Evolutionary conservation across 2,113 vertebrate genomes (phyloP), one percentile per base, ranked within the genome.

Genomic region (Hassar affinis): DNA sequence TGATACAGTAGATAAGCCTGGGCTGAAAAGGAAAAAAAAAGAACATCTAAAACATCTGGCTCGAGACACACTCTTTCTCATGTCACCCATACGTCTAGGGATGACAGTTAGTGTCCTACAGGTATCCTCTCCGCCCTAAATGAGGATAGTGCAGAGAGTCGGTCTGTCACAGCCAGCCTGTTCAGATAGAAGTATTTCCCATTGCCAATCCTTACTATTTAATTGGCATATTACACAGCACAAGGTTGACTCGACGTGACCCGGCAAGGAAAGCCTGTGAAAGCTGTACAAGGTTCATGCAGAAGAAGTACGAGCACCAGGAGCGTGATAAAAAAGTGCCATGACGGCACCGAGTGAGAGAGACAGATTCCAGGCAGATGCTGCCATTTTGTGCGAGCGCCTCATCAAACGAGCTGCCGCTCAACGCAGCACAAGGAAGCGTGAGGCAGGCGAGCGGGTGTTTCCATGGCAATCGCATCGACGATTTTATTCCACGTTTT

Each of bases 381-480:
- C 83, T 45, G 85, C 86, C 88, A 85, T 87, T 87, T 88, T 85
- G 81, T 88, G 83, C 9, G 59, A 79, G 76, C 25, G 42, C 78
- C 86, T 27, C 75, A 84, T 91, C 89, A 90, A 92, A 90, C 61
- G 57, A 78, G 69, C 85, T 57, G 86, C 87, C 91, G 88, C 85
- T 91, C 90, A 90, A 86, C 35, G 17, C 30, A 38, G 74, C 69
- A 66, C 42, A 66, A 81, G 81, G 81, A 81, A 78, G 78, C 47
- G 45, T 78, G 81, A 85, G 85, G 85, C 85, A 85, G 85, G 85
- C 85, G 75, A 82, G 86, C 74, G 77, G 68, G 81, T 59, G 93
- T 94, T 94, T 88, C 93, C 92, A 93, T 92, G 92, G 90, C 59
- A 75, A 94, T 87, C 85, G 84, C 86, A 91, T 91, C 87, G 89